Evolutionary conservation across 2,797 vertebrate species (phyloP).

Genomic region (Cynodonichthys magdalenae): DNA sequence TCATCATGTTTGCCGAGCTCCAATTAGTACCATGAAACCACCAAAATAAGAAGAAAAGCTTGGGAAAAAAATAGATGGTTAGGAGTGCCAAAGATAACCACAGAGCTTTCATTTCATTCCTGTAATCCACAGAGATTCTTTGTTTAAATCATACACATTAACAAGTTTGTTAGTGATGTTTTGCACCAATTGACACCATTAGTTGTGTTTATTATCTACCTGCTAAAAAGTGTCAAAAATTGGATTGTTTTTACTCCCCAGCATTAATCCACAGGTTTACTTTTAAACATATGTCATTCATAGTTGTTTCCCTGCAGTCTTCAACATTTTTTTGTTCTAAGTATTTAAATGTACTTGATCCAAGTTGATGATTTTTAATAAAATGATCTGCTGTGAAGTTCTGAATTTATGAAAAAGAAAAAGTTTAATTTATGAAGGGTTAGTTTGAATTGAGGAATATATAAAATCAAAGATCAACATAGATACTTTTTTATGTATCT

Average conservation of each 20-base stretch:
- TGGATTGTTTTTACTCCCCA: neutral
- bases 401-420: neutral
- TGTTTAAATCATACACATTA: slow-evolving; percentile 33
- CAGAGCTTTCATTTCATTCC: slow-evolving; percentile 30
- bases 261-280: neutral
- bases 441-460: slow-evolving; percentile 31
- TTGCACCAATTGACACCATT: no score
- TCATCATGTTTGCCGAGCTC: slow-evolving; percentile 50
- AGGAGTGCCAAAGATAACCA: slow-evolving; percentile 18
- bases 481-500: no score
- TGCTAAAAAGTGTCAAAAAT: neutral
- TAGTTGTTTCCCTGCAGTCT: no score
- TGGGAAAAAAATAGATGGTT: slow-evolving; percentile 26
- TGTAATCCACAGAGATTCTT: slow-evolving; percentile 24
- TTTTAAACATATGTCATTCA: slow-evolving; percentile 18
- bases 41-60: slow-evolving; percentile 2
- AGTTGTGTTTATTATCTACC: neutral
- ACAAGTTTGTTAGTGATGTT: neutral
- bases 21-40: slow-evolving; percentile 40
- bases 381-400: slow-evolving; percentile 38
- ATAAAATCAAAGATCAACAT: no score
- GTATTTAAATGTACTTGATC: no score
- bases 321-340: no score
- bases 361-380: neutral
- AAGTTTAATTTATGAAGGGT: no score